These are phyloP conservation scores for Kuschelorhynchus macadamiae DNA, from an alignment of 2,888 invertebrate species.

Conservation along the genomic window DNA sequence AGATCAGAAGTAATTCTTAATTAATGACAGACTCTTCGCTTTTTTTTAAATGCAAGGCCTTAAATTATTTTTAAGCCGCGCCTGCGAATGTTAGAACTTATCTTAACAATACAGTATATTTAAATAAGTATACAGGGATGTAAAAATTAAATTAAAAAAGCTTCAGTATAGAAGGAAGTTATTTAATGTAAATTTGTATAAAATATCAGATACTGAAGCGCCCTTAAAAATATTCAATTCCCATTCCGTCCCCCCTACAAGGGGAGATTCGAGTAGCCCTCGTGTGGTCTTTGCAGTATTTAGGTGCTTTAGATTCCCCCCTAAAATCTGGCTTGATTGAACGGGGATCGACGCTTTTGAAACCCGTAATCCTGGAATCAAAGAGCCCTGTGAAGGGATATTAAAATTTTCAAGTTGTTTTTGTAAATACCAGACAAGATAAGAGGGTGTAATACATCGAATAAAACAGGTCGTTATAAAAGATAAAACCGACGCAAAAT, in stretches of 20 bases:
- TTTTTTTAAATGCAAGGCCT: too few species aligned
- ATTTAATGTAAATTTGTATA: conserved; percentile 1
- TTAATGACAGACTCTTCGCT: too few species aligned
- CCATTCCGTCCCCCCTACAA: neutral
- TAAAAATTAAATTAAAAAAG: too few species aligned
- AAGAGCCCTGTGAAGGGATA: neutral
- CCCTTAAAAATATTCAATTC: conserved; percentile 17
- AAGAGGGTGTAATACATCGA: neutral
- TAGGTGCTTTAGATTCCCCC: conserved; percentile 1
- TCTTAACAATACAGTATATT: too few species aligned
- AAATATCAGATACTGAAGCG: neutral
- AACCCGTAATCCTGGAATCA: conserved; percentile 7
- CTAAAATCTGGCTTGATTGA: conserved; percentile 11
- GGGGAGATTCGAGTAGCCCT: conserved; percentile 9
- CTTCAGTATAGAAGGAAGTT: too few species aligned
- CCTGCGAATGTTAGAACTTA: too few species aligned
- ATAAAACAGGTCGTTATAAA: neutral
- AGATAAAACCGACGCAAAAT: too few species aligned
- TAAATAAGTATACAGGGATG: too few species aligned
- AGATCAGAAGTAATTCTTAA: too few species aligned
- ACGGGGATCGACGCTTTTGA: conserved; percentile 16
- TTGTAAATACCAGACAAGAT: conserved; percentile 7
- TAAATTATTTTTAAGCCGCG: too few species aligned
- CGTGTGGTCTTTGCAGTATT: conserved; percentile 21
- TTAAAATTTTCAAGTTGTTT: conserved; percentile 19